Base-by-base conservation (phyloP, 1,140 invertebrate genomes). In the Drosophila setifemur region DNA sequence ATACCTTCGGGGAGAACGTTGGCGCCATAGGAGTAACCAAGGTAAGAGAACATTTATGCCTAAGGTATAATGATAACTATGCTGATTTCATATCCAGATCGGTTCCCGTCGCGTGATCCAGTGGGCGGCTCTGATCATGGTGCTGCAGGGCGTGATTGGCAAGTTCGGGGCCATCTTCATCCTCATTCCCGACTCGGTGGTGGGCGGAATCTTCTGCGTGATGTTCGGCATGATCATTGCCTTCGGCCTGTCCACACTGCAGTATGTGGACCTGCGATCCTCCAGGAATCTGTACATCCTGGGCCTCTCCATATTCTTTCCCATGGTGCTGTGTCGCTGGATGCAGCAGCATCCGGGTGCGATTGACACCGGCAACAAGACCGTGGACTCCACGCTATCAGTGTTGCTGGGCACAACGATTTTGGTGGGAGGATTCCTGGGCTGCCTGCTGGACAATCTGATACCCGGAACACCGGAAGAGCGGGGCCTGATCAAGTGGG, bases 1-100 rank as follows among this genome's bases (percentile, higher is more conserved):
- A 97, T 57, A 97, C 96, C 0, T 97, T 96, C 76, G 95, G 95
- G 11, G 96, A 97, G 91, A 98, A 98, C 89, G 96, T 98, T 35
- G 96, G 96, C 3, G 96, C 96, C 7, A 97, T 98, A 58, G 96
- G 96, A 40, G 93, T 94, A 4, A 94, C 93, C 2, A 94, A 93
- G 90, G 93, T 93, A 25, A 73, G 52, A 8, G n/a, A n/a, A n/a
- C n/a, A n/a, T n/a, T n/a, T n/a, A n/a, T n/a, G n/a, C n/a, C n/a
- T n/a, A n/a, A n/a, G n/a, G n/a, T n/a, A n/a, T n/a, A n/a, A n/a
- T n/a, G n/a, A n/a, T n/a, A n/a, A n/a, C n/a, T n/a, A n/a, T n/a
- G n/a, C n/a, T 28, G 25, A 49, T 48, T 4, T 6, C 1, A 6
- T 12, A 29, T 74, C 52, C 52, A 96, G 95, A 95, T 97, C 35